Evolutionary conservation across 1,140 invertebrate genomes (phyloP), one percentile per base, ranked within the genome.

Genomic region (Chionoecetes opilio): DNA sequence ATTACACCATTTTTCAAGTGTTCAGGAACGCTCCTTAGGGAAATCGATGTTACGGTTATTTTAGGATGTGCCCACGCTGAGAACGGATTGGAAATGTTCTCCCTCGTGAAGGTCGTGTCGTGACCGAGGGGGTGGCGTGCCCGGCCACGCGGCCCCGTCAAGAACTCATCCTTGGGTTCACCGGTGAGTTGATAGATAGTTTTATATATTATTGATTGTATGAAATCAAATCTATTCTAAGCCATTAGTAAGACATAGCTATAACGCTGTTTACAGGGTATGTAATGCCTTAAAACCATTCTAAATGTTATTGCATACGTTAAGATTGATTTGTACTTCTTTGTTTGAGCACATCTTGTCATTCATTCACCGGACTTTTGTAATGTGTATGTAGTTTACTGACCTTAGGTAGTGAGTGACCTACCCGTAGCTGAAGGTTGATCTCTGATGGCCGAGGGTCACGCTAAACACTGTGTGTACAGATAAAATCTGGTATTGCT

Each of bases 201-300:
- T 63, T 38, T 84, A 46, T 53, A n/a, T 75, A 63, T 92, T 82
- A 53, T 92, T 87, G 82, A 90, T 82, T 92, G 82, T 41, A 90
- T 84, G 37, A 95, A 95, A 95, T 95, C 94, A 95, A 95, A 95
- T 86, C 34, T 92, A 92, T 95, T 92, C n/a, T 92, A 95, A 95
- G 46, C 41, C 82, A 87, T 75, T 38, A 91, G 82, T 90, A 95
- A 95, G 94, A 95, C 94, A 91, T 87, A 95, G 89, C 29, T 92
- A 75, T 94, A 94, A 90, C 90, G 38, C 89, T 87, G 90, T 95
- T 87, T 92, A 95, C 94, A 95, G 94, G 94, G 94, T 95, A 95
- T 95, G 82, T 86, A 92, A 95, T 95, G 94, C 94, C 94, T 92
- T 89, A 41, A 84, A 92, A 92, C 41, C 53, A 92, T 34, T 92